phyloP scores from a whole-genome alignment of 1,140 invertebrate genomes.

The Neomicropteryx cornuta region DNA sequence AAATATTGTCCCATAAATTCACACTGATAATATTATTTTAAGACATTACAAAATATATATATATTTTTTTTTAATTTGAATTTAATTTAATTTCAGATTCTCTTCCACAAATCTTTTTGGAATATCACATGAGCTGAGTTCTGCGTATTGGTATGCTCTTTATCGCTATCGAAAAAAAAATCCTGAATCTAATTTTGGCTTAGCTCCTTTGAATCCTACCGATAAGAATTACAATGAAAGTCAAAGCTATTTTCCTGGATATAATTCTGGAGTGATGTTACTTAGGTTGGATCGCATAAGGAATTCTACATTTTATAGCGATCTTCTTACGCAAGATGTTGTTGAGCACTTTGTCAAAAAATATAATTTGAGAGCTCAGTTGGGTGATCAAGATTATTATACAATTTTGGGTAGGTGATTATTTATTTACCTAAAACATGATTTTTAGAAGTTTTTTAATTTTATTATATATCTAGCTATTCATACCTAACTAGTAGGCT shows the following conservation, averaged over 20 bases:
- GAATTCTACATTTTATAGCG: conserved; percentile 46
- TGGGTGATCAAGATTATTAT: conserved; percentile 85
- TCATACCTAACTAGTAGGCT: too few relatives aligned
- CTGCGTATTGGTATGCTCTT: conserved; percentile 71
- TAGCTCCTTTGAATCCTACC: conserved; percentile 4
- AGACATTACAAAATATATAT: too few relatives aligned
- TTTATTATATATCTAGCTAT: too few relatives aligned
- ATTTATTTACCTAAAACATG: neutral
- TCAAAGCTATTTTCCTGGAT: conserved; percentile 54
- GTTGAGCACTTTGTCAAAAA: conserved; percentile 52
- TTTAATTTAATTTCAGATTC: conserved; percentile 26
- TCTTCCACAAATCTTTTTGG: conserved; percentile 54
- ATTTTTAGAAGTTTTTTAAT: too few relatives aligned
- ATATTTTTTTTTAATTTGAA: neutral
- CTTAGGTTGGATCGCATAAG: conserved; percentile 61
- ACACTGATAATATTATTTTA: too few relatives aligned
- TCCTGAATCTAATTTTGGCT: conserved; percentile 47
- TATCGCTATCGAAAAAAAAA: conserved; percentile 53
- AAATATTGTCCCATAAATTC: too few relatives aligned
- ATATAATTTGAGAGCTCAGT: conserved; percentile 64
- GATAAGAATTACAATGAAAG: neutral
- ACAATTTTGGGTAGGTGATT: conserved; percentile 51
- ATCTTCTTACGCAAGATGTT: conserved; percentile 42
- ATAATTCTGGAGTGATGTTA: conserved; percentile 73
- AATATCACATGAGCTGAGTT: conserved; percentile 64